Conservation (phyloP, 2,797 vertebrate species). For the Helostoma temminkii region DNA sequence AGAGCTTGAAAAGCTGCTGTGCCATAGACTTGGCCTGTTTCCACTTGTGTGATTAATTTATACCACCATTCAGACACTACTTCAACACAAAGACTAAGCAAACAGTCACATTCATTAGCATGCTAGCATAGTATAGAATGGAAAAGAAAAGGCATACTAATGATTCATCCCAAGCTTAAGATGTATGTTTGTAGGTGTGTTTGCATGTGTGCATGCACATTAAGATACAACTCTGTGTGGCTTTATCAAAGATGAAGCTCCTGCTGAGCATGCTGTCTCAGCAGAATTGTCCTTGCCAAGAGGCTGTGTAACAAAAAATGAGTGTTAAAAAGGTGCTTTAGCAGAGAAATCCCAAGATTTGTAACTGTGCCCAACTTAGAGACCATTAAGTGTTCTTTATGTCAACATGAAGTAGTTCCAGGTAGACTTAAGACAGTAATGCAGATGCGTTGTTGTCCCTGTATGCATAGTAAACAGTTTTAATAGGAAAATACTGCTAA, state of each 20-base stretch:
- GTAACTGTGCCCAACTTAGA: constrained; percentile 32
- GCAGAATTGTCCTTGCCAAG: constrained; percentile 53
- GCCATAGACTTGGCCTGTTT: constrained; percentile 61
- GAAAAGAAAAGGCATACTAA: constrained; percentile 46
- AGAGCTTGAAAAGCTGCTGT: constrained; percentile 62
- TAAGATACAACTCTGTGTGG: constrained; percentile 38
- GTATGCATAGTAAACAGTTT: constrained; percentile 7
- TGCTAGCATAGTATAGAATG: constrained; percentile 33
- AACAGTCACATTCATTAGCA: constrained; percentile 73
- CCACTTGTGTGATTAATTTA: constrained; percentile 76
- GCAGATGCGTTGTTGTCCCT: constrained; percentile 22
- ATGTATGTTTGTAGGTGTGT: constrained; percentile 35
- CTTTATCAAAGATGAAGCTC: constrained; percentile 67
- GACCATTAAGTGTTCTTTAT: constrained; percentile 36
- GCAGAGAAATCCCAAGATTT: constrained; percentile 45
- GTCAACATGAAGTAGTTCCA: constrained; percentile 23
- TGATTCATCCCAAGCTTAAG: constrained; percentile 56
- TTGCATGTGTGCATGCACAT: constrained; percentile 23
- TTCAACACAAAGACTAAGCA: constrained; percentile 50
- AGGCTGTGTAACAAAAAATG: constrained; percentile 46
- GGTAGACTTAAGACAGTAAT: constrained; percentile 21
- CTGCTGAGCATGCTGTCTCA: constrained; percentile 57
- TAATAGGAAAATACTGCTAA: constrained; percentile 7
- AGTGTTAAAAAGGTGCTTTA: constrained; percentile 43
- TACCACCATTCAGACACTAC: constrained; percentile 46